These are phyloP conservation scores for Pelosia muscerda DNA, from an alignment of 2,888 invertebrate species.

Conservation along the genomic window DNA sequence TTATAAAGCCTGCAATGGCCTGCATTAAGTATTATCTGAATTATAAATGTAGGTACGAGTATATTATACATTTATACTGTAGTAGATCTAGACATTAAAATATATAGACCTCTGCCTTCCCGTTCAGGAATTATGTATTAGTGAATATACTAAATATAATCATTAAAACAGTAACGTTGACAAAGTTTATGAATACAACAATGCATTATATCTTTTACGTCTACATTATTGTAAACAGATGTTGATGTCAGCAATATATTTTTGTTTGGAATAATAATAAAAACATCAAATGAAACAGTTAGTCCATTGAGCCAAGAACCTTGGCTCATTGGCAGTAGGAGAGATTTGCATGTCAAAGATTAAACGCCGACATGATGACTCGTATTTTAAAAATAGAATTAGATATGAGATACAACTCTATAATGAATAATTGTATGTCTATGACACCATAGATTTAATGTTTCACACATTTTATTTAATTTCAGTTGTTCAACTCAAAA, in stretches of 20 bases:
- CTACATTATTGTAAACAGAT: background rate
- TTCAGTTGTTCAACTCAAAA: background rate
- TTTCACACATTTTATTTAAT: too few species aligned
- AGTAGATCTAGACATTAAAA: too few species aligned
- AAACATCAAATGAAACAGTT: constrained; percentile 29
- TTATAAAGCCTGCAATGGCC: too few species aligned
- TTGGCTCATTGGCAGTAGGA: constrained; percentile 56
- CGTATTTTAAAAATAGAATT: constrained; percentile 32
- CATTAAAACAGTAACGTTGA: background rate
- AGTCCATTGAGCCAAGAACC: constrained; percentile 53
- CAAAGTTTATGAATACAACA: background rate
- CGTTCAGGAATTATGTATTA: background rate
- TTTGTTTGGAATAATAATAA: background rate
- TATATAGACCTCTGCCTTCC: background rate
- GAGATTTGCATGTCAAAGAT: constrained; percentile 26
- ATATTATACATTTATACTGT: too few species aligned
- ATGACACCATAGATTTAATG: background rate
- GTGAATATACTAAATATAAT: background rate
- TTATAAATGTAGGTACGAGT: too few species aligned
- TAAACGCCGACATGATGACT: constrained; percentile 25
- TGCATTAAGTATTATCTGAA: too few species aligned
- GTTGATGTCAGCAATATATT: background rate
- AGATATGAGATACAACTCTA: constrained; percentile 4
- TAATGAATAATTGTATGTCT: too few species aligned
- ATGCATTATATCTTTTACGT: background rate